Conservation (phyloP, 2,113 vertebrate genomes). For the Saguinus midas region DNA sequence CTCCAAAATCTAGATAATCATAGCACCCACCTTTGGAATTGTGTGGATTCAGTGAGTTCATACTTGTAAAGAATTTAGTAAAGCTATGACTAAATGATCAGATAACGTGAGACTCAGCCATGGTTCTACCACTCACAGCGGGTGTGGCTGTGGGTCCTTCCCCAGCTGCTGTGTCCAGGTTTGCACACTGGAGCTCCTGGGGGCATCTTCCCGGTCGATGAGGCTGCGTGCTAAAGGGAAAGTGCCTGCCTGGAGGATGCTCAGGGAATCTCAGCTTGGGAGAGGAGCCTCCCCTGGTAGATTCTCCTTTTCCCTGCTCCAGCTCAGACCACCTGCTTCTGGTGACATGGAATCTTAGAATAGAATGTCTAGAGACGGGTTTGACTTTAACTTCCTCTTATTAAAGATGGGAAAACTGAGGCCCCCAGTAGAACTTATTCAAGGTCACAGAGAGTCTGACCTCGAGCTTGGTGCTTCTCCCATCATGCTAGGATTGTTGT, state of each 20-base stretch:
- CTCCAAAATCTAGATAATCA: not conserved
- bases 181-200: not conserved
- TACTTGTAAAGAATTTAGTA: not conserved
- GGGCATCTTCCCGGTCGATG: not conserved
- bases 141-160: not conserved
- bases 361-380: not conserved
- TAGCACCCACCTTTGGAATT: not conserved
- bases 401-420: not conserved
- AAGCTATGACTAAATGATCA: not conserved
- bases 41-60: not conserved
- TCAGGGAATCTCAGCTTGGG: not conserved
- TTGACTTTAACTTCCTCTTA: not conserved
- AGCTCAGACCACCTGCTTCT: not conserved
- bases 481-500: rapidly evolving
- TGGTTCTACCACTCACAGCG: rapidly evolving
- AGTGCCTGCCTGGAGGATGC: not conserved
- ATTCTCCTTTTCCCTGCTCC: not conserved
- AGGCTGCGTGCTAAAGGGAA: not conserved
- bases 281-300: not conserved
- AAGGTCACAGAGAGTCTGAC: not conserved
- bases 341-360: not conserved
- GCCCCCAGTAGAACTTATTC: not conserved
- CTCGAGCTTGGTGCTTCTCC: not conserved
- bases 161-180: not conserved
- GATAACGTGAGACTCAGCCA: not conserved